These are phyloP conservation scores for Neostethus bicornis DNA, from an alignment of 2,797 vertebrate species.

Conservation along the genomic window DNA sequence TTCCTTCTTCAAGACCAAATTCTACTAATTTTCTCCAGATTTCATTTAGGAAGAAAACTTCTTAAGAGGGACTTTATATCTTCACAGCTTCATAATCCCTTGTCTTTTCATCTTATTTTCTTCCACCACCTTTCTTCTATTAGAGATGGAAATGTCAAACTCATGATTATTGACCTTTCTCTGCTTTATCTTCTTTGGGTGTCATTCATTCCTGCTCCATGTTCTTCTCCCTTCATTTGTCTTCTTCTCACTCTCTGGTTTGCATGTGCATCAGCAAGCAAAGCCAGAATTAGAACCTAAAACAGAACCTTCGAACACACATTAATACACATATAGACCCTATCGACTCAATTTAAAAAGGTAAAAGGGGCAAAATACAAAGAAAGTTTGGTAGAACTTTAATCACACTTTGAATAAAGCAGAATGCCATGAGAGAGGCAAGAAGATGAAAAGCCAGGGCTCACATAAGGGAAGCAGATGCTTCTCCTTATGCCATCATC, in stretches of 20 bases:
- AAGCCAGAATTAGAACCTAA: background rate
- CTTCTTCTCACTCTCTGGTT: constrained; percentile 8
- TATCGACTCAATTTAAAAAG: no score
- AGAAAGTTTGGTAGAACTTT: no score
- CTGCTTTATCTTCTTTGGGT: constrained; percentile 28
- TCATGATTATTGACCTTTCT: constrained; percentile 59
- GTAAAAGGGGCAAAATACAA: no score
- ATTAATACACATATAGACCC: no score
- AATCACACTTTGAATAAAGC: no score
- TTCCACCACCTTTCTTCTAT: constrained; percentile 46
- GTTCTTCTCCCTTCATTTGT: constrained; percentile 13
- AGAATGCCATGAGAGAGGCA: no score
- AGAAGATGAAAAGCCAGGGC: no score
- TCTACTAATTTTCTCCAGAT: constrained; percentile 55
- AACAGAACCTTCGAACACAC: no score
- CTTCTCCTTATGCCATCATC: no score
- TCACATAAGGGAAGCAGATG: no score
- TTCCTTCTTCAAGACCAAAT: constrained; percentile 54
- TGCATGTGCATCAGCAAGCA: constrained; percentile 15
- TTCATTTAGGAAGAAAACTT: constrained; percentile 51
- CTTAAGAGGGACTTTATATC: constrained; percentile 45
- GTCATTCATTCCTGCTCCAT: constrained; percentile 32
- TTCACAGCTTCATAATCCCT: constrained; percentile 53
- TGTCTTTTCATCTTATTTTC: constrained; percentile 60
- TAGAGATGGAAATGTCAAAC: constrained; percentile 65